Base-by-base conservation (phyloP, 2,113 vertebrate genomes). In the Oreamnos americanus region DNA sequence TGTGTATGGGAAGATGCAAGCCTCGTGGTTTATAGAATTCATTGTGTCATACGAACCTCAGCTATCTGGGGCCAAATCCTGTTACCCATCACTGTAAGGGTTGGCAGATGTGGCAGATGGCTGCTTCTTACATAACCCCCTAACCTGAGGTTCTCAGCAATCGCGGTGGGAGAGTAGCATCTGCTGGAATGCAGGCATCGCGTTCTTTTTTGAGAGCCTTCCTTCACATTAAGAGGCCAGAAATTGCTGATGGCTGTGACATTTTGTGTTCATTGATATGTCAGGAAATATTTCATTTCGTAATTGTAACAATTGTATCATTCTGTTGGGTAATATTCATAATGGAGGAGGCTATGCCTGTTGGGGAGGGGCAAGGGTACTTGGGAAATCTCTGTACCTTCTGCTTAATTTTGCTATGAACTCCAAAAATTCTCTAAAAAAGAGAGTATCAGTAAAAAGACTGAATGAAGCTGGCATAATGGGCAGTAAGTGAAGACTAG, bases 111-210 rank as follows among this genome's bases (percentile, higher is more conserved):
- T 76, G 71, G 36, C 21, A n/a, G 11, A 14, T 26, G 12, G 71
- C 36, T 25, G 23, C 36, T 76, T 76, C 36, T 76, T 76, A 43
- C 71, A 43, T 76, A 43, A 23, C 5, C n/a, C n/a, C n/a, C 19
- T 5, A 71, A 1, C 71, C 28, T 17, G 23, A 76, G 71, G 5
- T 39, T 43, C 39, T 76, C 71, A 76, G 71, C 39, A 26, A 43
- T 76, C 3, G 0, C 0, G 0, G 11, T 43, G 12, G 6, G 12
- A 43, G 21, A 76, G 71, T 39, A 12, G 12, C 39, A 43, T 76
- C 36, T 39, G 39, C 71, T 76, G 71, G 71, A 76, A 26, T 14
- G 39, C 71, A 76, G 71, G 23, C 23, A 76, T 76, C 7, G 0
- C 0, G 39, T 43, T 76, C 6, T 12, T 43, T 74, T 25, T 76